phyloP scores from a whole-genome alignment of 2,888 invertebrate genomes.

The Alloscopus bannaensis region DNA sequence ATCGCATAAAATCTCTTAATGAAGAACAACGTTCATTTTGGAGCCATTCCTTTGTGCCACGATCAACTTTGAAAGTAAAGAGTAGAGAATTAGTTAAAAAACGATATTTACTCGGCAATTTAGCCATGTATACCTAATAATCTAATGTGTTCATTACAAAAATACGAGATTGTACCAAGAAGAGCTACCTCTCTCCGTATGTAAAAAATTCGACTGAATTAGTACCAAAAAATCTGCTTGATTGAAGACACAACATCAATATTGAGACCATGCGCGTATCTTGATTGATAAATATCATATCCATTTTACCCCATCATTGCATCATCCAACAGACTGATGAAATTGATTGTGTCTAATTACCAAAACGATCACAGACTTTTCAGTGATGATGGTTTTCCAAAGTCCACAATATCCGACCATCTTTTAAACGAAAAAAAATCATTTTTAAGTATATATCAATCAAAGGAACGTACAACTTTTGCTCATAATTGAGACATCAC shows the following conservation, averaged over 20 bases:
- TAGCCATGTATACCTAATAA: slow-evolving; percentile 11
- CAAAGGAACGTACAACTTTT: background rate
- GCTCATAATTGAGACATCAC: slow-evolving; percentile 50
- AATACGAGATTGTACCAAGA: no score
- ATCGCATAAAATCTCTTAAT: slow-evolving; percentile 25
- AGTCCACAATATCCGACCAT: slow-evolving; percentile 17
- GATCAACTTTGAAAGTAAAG: slow-evolving; percentile 7
- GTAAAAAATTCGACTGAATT: background rate
- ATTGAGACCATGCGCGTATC: background rate
- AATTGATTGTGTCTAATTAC: slow-evolving; percentile 40
- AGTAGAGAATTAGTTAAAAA: slow-evolving; percentile 18
- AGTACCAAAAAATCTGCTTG: slow-evolving; percentile 4
- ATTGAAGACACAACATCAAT: slow-evolving; percentile 13
- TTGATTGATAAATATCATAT: slow-evolving; percentile 4
- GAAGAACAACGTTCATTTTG: background rate
- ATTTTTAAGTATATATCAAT: slow-evolving; percentile 1
- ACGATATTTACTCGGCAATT: no score
- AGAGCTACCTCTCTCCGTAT: background rate
- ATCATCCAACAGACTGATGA: slow-evolving; percentile 8
- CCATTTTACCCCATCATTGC: background rate
- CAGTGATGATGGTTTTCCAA: slow-evolving; percentile 16
- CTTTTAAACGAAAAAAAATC: background rate
- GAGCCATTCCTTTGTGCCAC: background rate
- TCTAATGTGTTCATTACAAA: slow-evolving; percentile 29
- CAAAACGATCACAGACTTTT: slow-evolving; percentile 25